Conservation (phyloP, 2,888 invertebrate species). For the Epirrhoe tristata region DNA sequence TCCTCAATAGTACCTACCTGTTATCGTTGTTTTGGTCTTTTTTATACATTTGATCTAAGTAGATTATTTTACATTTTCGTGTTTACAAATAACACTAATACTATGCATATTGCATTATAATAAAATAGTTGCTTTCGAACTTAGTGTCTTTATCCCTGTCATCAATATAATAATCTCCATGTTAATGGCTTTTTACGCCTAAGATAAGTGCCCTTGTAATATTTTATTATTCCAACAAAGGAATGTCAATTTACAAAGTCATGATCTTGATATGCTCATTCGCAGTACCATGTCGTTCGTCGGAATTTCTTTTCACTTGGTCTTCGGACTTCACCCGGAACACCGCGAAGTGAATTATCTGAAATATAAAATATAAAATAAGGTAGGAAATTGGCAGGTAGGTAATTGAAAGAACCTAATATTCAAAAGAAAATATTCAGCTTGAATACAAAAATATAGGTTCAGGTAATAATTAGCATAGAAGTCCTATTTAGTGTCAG, state of each 20-base stretch:
- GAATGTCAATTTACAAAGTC: conserved; percentile 37
- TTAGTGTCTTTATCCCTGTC: background rate
- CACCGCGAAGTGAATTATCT: conserved; percentile 82
- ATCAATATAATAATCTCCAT: conserved; percentile 9
- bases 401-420: background rate
- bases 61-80: background rate
- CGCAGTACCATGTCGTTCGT: conserved; percentile 83
- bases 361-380: conserved; percentile 55
- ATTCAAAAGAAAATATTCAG: conserved; percentile 24
- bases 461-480: too few species aligned
- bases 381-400: too few species aligned
- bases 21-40: background rate
- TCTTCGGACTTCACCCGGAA: conserved; percentile 78
- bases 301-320: conserved; percentile 69
- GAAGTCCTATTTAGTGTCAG: too few species aligned
- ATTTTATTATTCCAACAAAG: conserved; percentile 31
- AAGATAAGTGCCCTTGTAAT: conserved; percentile 34
- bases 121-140: background rate
- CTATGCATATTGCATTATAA: background rate
- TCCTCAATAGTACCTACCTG: background rate
- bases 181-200: conserved; percentile 6
- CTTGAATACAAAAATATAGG: too few species aligned
- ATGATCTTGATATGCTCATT: conserved; percentile 58
- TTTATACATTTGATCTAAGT: too few species aligned
- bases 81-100: background rate